phyloP scores from a whole-genome alignment of 2,888 invertebrate genomes.

The Chrysomela aeneicollis region DNA sequence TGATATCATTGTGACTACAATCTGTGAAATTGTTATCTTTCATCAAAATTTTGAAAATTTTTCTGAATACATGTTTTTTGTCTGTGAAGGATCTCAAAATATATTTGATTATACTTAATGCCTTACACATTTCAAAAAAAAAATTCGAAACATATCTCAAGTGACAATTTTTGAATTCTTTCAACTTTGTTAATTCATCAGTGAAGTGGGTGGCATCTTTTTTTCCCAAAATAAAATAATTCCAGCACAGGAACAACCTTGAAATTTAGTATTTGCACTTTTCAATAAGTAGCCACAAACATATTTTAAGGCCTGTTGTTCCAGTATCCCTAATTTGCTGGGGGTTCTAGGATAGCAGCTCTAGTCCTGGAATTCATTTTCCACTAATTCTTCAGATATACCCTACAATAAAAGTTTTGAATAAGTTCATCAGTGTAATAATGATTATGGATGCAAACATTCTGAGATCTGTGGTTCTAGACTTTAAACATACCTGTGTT shows the following conservation, averaged over 20 bases:
- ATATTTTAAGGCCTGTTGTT: slow-evolving; percentile 11
- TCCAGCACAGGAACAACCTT: slow-evolving; percentile 8
- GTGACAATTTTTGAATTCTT: background rate
- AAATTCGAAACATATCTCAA: background rate
- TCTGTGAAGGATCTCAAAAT: background rate
- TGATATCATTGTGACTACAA: too few species aligned
- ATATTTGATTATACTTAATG: background rate
- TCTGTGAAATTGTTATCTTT: too few species aligned
- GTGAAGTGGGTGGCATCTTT: background rate
- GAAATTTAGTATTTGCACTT: background rate
- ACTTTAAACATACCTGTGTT: background rate
- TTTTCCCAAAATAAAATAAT: slow-evolving; percentile 9
- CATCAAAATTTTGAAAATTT: background rate
- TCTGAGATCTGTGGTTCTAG: too few species aligned
- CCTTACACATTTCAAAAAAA: background rate
- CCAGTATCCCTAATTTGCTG: background rate
- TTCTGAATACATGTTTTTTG: background rate
- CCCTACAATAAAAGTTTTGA: background rate
- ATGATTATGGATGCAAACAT: too few species aligned
- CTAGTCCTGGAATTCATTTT: background rate
- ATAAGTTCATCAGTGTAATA: too few species aligned
- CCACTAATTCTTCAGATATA: background rate
- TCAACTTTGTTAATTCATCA: background rate
- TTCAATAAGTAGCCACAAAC: slow-evolving; percentile 8
- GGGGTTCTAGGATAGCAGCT: background rate